These are phyloP conservation scores for Escarpia spicata DNA, from an alignment of 2,888 invertebrate species.

Conservation along the genomic window DNA sequence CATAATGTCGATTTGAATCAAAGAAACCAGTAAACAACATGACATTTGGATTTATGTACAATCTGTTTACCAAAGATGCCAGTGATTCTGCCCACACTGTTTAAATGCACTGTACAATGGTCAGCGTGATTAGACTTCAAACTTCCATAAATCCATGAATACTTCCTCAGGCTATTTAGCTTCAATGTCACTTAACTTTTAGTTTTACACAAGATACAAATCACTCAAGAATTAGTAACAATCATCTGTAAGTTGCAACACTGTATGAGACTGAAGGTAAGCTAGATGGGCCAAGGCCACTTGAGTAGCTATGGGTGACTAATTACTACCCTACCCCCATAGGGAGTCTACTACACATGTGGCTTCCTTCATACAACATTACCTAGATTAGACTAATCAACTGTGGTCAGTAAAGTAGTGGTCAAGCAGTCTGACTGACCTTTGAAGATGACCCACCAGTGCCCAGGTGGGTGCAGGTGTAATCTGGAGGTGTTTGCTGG, in stretches of 20 bases:
- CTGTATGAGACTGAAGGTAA: neutral
- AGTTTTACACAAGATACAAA: neutral
- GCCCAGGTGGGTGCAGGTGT: neutral
- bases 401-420: neutral
- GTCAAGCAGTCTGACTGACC: neutral
- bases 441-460: neutral
- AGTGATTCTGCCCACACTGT: neutral
- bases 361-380: neutral
- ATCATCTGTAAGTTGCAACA: neutral
- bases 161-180: neutral
- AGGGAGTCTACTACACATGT: neutral
- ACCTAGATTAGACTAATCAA: neutral
- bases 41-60: neutral
- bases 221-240: neutral
- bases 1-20: slow-evolving; percentile 4
- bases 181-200: neutral
- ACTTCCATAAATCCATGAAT: neutral
- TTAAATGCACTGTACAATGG: neutral
- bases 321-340: neutral
- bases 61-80: slow-evolving; percentile 1
- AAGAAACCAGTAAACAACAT: neutral
- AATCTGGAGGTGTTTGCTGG: neutral
- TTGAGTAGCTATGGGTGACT: neutral
- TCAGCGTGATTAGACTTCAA: neutral
- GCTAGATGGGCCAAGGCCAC: neutral